phyloP scores from a whole-genome alignment of 2,888 invertebrate genomes.

The Lysandra coridon region DNA sequence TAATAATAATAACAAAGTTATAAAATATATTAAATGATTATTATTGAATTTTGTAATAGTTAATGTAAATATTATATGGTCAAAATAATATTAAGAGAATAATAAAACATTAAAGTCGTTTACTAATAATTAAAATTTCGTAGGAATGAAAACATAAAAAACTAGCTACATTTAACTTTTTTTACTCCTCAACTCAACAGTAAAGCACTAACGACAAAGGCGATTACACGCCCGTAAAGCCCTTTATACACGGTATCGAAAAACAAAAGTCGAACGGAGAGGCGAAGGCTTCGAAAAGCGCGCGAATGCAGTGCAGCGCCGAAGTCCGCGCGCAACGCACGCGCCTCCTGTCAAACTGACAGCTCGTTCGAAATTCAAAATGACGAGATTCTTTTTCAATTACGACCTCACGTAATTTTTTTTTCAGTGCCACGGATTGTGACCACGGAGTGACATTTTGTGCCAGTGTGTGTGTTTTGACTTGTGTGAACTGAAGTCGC shows the following conservation, averaged over 20 bases:
- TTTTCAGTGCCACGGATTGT: constrained; percentile 36
- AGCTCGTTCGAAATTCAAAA: constrained; percentile 56
- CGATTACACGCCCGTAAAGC: constrained; percentile 65
- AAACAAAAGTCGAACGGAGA: constrained; percentile 54
- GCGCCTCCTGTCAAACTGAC: constrained; percentile 67
- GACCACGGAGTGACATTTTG: constrained; percentile 48
- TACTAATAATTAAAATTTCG: too few relatives aligned
- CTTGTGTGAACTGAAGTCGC: constrained; percentile 71
- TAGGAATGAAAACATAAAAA: too few relatives aligned
- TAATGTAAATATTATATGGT: too few relatives aligned
- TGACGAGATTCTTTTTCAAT: constrained; percentile 58
- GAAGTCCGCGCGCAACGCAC: constrained; percentile 75
- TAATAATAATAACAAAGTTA: too few relatives aligned
- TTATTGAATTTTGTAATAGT: too few relatives aligned
- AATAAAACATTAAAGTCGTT: too few relatives aligned
- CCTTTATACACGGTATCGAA: constrained; percentile 67
- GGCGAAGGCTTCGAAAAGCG: constrained; percentile 77
- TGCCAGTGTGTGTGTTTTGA: constrained; percentile 67
- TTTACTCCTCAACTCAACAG: background rate
- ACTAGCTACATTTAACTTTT: too few relatives aligned
- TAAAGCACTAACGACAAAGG: constrained; percentile 26
- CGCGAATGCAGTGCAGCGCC: constrained; percentile 78
- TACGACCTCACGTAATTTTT: constrained; percentile 52
- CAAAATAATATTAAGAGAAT: too few relatives aligned
- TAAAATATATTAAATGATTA: too few relatives aligned